Evolutionary conservation across 1,140 invertebrate species (phyloP).

Genomic region (Aphidius gifuensis): DNA sequence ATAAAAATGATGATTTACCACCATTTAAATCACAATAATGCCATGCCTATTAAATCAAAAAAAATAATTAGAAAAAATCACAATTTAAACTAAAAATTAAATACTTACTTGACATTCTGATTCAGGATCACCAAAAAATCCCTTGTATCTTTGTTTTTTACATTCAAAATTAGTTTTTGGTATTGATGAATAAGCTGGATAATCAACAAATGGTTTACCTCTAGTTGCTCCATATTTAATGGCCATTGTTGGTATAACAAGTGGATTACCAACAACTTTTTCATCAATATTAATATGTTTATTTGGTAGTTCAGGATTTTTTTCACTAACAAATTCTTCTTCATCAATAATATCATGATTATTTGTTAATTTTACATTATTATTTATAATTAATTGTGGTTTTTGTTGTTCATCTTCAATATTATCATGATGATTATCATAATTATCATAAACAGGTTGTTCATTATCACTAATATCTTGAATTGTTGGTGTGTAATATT

Average conservation of each 20-base stretch:
- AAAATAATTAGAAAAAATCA: constrained; percentile 3
- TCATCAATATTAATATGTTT: constrained; percentile 27
- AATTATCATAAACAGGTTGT: too few species aligned
- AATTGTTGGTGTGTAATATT: constrained; percentile 43
- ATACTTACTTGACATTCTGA: constrained; percentile 74
- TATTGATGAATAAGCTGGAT: constrained; percentile 73
- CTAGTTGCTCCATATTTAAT: constrained; percentile 63
- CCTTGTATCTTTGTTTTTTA: constrained; percentile 81
- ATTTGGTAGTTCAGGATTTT: constrained; percentile 28
- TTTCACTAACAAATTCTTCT: constrained; percentile 30
- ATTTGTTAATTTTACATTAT: constrained; percentile 12
- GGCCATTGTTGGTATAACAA: constrained; percentile 31
- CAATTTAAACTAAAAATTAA: constrained; percentile 2
- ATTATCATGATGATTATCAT: constrained; percentile 19
- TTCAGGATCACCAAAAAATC: constrained; percentile 85
- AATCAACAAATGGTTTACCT: constrained; percentile 77
- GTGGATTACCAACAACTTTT: constrained; percentile 22
- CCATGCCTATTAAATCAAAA: constrained; percentile 68
- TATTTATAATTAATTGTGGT: neutral
- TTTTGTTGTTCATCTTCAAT: constrained; percentile 24
- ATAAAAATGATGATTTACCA: constrained; percentile 84
- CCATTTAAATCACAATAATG: constrained; percentile 90
- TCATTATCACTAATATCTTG: constrained; percentile 39
- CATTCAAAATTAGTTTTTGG: constrained; percentile 79
- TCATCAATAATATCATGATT: constrained; percentile 40